Evolutionary conservation across 2,888 invertebrate genomes (phyloP), one percentile per base, ranked within the genome.

Genomic region (Eudemis profundana): DNA sequence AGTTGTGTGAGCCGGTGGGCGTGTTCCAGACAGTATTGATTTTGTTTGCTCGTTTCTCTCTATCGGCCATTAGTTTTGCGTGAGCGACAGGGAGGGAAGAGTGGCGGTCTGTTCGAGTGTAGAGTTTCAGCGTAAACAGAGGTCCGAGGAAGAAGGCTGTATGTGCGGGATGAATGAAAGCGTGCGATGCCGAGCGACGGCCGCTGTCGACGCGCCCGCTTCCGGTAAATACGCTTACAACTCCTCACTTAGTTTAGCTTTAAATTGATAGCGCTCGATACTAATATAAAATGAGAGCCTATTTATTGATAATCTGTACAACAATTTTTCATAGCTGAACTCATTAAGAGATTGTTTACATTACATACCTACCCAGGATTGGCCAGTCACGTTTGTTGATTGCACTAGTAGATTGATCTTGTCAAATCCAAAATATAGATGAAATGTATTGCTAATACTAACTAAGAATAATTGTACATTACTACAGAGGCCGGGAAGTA

Each of bases 11-110:
- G 84, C 87, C 79, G 76, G 89, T 86, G 90, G 91, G 90, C 90
- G 90, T 85, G 84, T 79, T 83, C 90, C 90, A 91, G 90, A 90
- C 90, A 89, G 85, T 92, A 92, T 92, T 90, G 92, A 92, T 92
- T 88, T 89, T 85, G 82, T 81, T 86, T 77, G 78, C 79, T 82
- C 81, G 82, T 86, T 84, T 83, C 87, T 73, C 78, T 87, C 85
- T 75, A 71, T 69, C 78, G 68, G 72, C 69, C 74, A 75, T 71
- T 74, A 74, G 76, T 68, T 68, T 67, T 67, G 73, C 67, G 73
- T 60, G 89, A 77, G 81, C 47, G 84, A 90, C 80, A 51, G 81
- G 78, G 88, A 87, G 70, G 69, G 83, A 70, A 74, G 76, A 81
- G 73, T 73, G 79, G 79, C 80, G 88, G 85, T 79, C 79, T 84